Base-by-base conservation (phyloP, 2,888 invertebrate genomes). In the Ellobium chinense region DNA sequence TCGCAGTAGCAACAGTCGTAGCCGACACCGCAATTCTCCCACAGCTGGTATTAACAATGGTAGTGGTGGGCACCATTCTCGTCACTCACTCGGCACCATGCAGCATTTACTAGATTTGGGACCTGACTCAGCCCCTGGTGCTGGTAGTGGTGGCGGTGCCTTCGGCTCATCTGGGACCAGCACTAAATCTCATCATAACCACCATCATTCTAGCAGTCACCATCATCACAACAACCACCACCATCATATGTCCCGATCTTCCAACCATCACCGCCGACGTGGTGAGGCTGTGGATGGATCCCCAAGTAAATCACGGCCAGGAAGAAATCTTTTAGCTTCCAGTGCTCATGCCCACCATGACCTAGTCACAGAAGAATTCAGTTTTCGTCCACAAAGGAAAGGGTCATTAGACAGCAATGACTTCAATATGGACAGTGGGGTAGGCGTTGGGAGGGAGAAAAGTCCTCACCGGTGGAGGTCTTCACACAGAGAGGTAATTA, bases 201-300 rank as follows among this genome's bases (percentile, higher is more conserved):
- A 81, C 18, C 79, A 81, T 74, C 82, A 84, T 60, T 78, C 80
- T 37, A 65, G 78, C 56, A 83, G 77, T 54, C 79, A 76, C 5
- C 76, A 76, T 14, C 84, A 76, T 27, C 82, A 46, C 31, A 72
- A 69, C 46, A 72, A 78, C 56, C 65, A 54, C 62, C 81, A 77
- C 62, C 62, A 65, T 46, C 76, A 77, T 39, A 31, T 29, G 34
- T 24, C 58, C 36, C 36, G 68, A n/a, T 73, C 74, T 29, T 74
- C 74, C 31, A 74, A 72, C 36, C 79, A 80, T 31, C 80, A 74
- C 34, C 65, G 74, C 9, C 34, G 79, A 5, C 60, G 68, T 3
- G 29, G 65, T 4, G 74, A 58, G 14, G 12, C 46, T 7, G 0
- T 36, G 9, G 74, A 74, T 39, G 62, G 66, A 1, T 74, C 73